A percentile compares a stretch with the other conserved stretches of the same genome.
Conservation (phyloP, 2,113 vertebrate species). For the Sturnus vulgaris region DNA sequence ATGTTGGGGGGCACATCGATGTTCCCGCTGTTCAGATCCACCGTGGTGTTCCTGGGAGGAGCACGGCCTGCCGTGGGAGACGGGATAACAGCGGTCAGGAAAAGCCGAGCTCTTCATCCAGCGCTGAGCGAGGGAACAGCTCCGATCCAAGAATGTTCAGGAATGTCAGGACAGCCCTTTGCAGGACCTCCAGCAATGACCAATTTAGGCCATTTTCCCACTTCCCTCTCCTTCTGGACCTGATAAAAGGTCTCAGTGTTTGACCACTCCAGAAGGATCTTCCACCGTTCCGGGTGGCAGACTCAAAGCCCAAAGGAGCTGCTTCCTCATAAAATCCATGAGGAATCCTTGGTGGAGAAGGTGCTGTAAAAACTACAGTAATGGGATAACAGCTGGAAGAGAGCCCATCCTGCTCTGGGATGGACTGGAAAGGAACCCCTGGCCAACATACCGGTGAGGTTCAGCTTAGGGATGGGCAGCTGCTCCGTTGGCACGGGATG, state of each 20-base stretch:
- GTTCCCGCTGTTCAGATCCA: constrained; percentile 95
- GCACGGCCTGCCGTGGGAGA: constrained; percentile 81
- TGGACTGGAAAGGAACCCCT: not conserved
- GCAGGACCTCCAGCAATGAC: not conserved
- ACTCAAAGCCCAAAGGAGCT: not conserved
- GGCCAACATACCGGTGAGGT: constrained; percentile 85
- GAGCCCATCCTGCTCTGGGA: not conserved
- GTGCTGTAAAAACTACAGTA: not conserved
- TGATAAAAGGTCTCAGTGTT: not conserved
- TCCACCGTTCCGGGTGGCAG: not conserved
- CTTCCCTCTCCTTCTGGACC: not conserved
- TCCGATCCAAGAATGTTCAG: rapidly evolving
- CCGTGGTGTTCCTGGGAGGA: constrained; percentile 90
- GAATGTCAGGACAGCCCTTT: not conserved
- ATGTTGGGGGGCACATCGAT: constrained; percentile 97
- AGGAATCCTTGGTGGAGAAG: not conserved
- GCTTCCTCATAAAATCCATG: not conserved
- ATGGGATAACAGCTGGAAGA: rapidly evolving
- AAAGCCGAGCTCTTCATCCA: not conserved
- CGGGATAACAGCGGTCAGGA: not conserved
- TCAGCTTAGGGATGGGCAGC: constrained; percentile 92
- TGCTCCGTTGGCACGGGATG: constrained; percentile 94
- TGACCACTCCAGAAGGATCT: not conserved
- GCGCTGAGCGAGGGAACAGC: not conserved
- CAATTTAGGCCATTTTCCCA: not conserved